Evolutionary conservation across 1,140 invertebrate genomes (phyloP), one percentile per base, ranked within the genome.

Genomic region (Ganaspis sp.): DNA sequence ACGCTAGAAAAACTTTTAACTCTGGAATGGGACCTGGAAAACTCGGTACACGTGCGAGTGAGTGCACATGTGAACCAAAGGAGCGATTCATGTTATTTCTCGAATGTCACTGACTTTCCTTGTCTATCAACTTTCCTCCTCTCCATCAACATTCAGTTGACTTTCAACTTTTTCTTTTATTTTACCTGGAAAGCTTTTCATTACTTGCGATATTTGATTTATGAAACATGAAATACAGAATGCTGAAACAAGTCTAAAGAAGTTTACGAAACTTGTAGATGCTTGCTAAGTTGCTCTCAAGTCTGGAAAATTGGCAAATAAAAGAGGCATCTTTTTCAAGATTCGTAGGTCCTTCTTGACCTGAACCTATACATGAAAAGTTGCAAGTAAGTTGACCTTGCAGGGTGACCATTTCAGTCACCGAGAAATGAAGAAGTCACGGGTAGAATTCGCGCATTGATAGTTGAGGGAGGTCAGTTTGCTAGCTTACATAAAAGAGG

Each of bases 381-480:
- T 58, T 58, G 3, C n/a, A 17, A 49, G n/a, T 6, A 64, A 64
- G 54, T 64, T 64, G 23, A 64, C 23, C 58, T 64, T 64, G 21
- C 45, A 4, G 53, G n/a, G 26, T 34, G 58, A 64, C 26, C 15
- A 64, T 6, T 64, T 29, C 12, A n/a, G 1, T 11, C 11, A 64
- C 19, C 4, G 23, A 26, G 17, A 64, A 64, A 64, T 64, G 58
- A 64, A 58, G 53, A 58, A 64, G 9, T 78, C 73, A 53, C 38
- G 53, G 49, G 69, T 54, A 40, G 58, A 37, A 38, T n/a, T 37
- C 64, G n/a, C 42, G 19, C n/a, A n/a, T 40, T 45, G 49, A 84
- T 83, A 70, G 80, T 87, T 87, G 81, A 79, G 83, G 69, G 73
- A 83, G 85, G 84, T 87, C 85, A 87, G 85, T 86, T 81, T 75